Conservation (phyloP, 2,113 vertebrate genomes). For the Columba janthina region DNA sequence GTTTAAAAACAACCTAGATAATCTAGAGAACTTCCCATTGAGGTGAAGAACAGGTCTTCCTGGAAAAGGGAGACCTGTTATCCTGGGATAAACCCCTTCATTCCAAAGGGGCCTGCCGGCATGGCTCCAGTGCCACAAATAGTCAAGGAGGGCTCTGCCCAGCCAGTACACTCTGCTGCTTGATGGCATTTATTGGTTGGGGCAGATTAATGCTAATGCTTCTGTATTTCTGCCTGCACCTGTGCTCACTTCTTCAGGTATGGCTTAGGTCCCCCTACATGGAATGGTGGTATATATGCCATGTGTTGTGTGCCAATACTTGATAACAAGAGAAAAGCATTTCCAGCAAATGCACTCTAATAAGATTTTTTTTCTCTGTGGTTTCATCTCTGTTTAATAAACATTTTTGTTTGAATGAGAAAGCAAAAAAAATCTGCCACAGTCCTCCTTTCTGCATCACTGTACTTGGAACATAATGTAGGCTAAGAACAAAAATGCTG, state of each 20-base stretch:
- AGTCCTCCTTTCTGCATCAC: not conserved
- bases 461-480: not conserved
- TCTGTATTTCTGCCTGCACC: not conserved
- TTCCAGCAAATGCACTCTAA: constrained; percentile 20
- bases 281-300: not conserved
- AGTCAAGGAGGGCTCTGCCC: not conserved
- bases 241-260: not conserved
- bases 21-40: not conserved
- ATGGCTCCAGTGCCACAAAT: not conserved
- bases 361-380: not conserved
- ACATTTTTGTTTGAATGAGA: not conserved
- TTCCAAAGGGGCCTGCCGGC: not conserved
- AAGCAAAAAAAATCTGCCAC: not conserved
- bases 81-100: not conserved
- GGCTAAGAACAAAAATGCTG: constrained; percentile 19
- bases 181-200: not conserved
- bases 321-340: not conserved
- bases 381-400: constrained; percentile 35
- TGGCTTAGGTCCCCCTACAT: accelerated
- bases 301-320: not conserved
- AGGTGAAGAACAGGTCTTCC: not conserved
- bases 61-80: not conserved
- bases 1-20: not conserved
- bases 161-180: not conserved
- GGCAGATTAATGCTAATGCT: not conserved